phyloP scores from a whole-genome alignment of 2,888 invertebrate species.

The Caenorhabditis zanzibari region DNA sequence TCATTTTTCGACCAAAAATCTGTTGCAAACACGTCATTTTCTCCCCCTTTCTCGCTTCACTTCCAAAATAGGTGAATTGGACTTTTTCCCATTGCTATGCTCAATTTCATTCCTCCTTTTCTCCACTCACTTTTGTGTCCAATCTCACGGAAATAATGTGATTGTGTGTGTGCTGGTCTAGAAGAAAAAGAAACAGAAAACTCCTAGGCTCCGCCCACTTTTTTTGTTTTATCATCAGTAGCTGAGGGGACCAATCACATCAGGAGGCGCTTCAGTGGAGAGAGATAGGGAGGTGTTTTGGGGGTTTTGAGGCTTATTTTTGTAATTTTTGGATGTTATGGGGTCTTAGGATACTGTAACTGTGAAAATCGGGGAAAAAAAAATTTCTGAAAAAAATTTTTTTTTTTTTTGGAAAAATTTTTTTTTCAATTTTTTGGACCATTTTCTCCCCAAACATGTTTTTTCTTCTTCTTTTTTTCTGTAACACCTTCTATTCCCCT shows the following conservation, averaged over 20 bases:
- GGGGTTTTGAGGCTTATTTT: neutral
- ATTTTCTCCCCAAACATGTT: neutral
- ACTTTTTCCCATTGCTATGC: conserved; percentile 13
- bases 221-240: conserved; percentile 28
- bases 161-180: neutral
- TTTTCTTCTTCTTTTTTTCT: neutral
- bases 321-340: neutral
- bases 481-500: neutral
- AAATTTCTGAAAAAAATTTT: neutral
- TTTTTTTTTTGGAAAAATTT: neutral
- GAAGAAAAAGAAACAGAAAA: neutral
- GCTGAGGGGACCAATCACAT: conserved; percentile 31
- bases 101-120: conserved; percentile 11
- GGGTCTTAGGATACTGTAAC: too few species aligned
- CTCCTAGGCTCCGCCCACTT: conserved; percentile 45
- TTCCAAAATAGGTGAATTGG: conserved; percentile 29
- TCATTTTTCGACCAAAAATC: neutral
- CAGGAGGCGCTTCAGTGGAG: neutral
- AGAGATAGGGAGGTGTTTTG: neutral
- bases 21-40: neutral
- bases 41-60: neutral
- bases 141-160: conserved; percentile 49
- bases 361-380: too few species aligned
- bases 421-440: too few species aligned
- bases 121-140: neutral